These are phyloP conservation scores for Tenodera sinensis DNA, from an alignment of 2,888 invertebrate species.

Conservation along the genomic window DNA sequence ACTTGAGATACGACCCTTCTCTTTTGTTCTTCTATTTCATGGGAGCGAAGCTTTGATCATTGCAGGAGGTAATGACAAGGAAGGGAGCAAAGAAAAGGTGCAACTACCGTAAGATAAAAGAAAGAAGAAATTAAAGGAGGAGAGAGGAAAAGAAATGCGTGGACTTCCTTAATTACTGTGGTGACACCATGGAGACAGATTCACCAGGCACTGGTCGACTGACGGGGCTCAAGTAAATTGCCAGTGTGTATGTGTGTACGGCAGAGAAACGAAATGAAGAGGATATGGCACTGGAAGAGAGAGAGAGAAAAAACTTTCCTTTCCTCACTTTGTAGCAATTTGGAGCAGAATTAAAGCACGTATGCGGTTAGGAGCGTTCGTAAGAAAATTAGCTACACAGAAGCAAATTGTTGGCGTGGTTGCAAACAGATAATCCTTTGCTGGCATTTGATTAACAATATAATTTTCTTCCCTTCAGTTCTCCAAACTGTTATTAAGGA, in stretches of 20 bases:
- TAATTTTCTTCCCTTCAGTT: too few species aligned
- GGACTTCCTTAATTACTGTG: constrained; percentile 24
- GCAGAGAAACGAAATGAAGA: not conserved
- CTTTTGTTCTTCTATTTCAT: not conserved
- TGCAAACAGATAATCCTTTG: too few species aligned
- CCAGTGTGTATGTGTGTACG: not conserved
- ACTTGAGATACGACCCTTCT: not conserved
- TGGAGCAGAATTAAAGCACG: not conserved
- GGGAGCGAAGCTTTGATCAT: not conserved
- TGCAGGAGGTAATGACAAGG: not conserved
- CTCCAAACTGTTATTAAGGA: too few species aligned
- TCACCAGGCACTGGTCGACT: not conserved
- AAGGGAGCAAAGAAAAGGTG: constrained; percentile 9
- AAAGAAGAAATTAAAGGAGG: not conserved
- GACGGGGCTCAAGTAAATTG: not conserved
- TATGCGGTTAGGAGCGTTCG: not conserved
- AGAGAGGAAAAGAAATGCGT: constrained; percentile 5
- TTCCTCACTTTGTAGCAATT: not conserved
- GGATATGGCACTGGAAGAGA: not conserved
- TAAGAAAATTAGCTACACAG: not conserved
- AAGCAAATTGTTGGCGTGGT: too few species aligned
- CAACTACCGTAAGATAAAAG: not conserved
- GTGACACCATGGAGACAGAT: constrained; percentile 13
- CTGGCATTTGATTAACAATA: too few species aligned
- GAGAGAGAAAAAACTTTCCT: not conserved